Evolutionary conservation across 2,888 invertebrate genomes (phyloP).

Genomic region (Cheilosia scutellata): DNA sequence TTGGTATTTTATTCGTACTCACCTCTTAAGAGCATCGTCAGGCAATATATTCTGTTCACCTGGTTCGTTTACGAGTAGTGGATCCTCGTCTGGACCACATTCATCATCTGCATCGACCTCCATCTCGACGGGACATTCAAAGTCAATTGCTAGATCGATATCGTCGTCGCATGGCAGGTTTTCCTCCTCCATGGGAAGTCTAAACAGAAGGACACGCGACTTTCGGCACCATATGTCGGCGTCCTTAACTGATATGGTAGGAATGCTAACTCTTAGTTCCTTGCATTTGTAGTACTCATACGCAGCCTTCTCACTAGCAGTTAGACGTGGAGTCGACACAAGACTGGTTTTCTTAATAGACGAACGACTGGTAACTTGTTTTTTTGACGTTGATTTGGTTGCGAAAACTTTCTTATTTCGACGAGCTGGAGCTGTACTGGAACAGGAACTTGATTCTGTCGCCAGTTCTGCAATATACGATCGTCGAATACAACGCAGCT

Average conservation of each 20-base stretch:
- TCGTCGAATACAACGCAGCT: background rate
- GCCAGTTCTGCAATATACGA: background rate
- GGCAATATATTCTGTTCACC: too few species aligned
- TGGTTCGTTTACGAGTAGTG: background rate
- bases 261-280: conserved; percentile 16
- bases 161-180: background rate
- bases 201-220: background rate
- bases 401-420: background rate
- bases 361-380: background rate
- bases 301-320: conserved; percentile 9
- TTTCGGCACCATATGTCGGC: conserved; percentile 55
- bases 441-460: background rate
- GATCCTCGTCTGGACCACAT: background rate
- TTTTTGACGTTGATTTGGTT: background rate
- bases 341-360: background rate
- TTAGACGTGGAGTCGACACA: background rate
- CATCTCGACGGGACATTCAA: background rate
- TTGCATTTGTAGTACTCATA: conserved; percentile 27
- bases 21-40: too few species aligned
- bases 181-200: background rate
- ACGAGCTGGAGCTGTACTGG: background rate
- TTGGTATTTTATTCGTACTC: too few species aligned
- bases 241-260: conserved; percentile 23
- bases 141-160: background rate
- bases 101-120: background rate